Evolutionary conservation across 1,140 invertebrate genomes (phyloP).

Genomic region (Drosophila eugracilis): DNA sequence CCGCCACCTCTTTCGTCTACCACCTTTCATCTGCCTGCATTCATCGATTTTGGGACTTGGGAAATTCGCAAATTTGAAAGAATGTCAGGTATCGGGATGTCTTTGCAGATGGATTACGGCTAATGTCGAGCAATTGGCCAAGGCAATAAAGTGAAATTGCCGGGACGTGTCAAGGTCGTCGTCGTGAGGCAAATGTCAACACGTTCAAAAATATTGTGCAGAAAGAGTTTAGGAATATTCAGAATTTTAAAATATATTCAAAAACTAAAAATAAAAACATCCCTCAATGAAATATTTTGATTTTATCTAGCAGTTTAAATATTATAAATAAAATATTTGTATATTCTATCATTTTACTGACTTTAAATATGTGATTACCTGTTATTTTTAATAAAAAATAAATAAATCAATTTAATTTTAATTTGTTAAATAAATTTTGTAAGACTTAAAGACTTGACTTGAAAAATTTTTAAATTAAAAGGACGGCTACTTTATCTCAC

Average conservation of each 20-base stretch:
- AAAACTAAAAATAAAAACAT: no score
- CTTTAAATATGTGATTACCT: no score
- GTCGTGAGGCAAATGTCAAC: background rate
- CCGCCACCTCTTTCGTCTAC: slow-evolving; percentile 32
- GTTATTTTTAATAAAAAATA: no score
- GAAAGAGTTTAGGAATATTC: background rate
- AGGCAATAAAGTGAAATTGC: slow-evolving; percentile 79
- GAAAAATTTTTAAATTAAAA: no score
- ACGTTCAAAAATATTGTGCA: background rate
- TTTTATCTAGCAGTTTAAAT: no score
- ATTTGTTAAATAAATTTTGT: no score
- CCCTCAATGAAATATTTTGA: background rate
- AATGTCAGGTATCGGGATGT: slow-evolving; percentile 66
- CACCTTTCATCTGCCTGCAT: slow-evolving; percentile 48
- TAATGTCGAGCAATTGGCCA: slow-evolving; percentile 76
- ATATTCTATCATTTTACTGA: no score
- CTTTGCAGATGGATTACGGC: slow-evolving; percentile 76
- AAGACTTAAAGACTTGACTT: no score
- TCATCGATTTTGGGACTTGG: slow-evolving; percentile 72
- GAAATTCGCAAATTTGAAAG: slow-evolving; percentile 70
- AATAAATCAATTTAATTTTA: no score
- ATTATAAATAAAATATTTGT: no score
- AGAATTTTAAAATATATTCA: background rate
- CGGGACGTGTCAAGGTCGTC: slow-evolving; percentile 70
- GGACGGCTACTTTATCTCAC: background rate